phyloP scores from a whole-genome alignment of 2,113 vertebrate species.

The Poecile atricapillus region DNA sequence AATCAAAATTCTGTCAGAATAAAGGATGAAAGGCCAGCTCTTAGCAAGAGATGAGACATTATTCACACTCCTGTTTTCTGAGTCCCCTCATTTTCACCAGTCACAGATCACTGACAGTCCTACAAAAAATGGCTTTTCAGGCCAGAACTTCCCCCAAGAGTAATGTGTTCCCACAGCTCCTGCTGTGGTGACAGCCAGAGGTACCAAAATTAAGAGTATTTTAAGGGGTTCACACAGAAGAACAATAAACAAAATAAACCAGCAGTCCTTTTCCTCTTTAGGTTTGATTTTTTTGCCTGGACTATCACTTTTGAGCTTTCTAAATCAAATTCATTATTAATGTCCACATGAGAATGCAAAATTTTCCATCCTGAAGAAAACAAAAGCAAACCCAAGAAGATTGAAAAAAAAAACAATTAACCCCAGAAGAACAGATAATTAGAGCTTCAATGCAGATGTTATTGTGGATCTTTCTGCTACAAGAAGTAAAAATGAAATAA shows the following conservation, averaged over 20 bases:
- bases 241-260: background rate
- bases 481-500: too few species aligned
- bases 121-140: background rate
- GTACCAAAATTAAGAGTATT: background rate
- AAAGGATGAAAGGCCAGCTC: background rate
- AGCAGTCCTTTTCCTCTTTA: background rate
- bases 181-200: background rate
- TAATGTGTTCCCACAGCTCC: background rate
- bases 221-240: background rate
- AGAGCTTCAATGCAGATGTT: background rate
- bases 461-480: background rate
- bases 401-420: background rate
- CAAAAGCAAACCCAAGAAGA: background rate
- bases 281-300: background rate
- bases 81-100: background rate
- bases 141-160: background rate
- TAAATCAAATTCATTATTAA: background rate
- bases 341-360: background rate
- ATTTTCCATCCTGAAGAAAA: background rate
- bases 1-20: background rate
- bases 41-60: background rate
- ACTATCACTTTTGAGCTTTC: background rate
- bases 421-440: background rate
- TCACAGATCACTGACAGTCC: background rate
- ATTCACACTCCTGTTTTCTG: background rate